phyloP scores from a whole-genome alignment of 2,113 vertebrate species.

The Cacatua alba region DNA sequence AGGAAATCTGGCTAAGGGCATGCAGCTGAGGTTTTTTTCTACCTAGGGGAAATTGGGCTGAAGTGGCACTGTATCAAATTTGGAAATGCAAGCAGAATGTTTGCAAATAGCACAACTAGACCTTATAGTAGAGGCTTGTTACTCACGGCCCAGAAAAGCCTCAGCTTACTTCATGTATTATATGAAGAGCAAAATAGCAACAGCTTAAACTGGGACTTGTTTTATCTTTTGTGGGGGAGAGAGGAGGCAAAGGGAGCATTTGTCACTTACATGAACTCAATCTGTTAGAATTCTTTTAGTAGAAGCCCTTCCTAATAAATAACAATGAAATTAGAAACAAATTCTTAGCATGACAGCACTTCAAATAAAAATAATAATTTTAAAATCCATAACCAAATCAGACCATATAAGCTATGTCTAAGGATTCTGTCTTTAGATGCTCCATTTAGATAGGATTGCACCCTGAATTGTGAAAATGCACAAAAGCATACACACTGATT shows the following conservation, averaged over 20 bases:
- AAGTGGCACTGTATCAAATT: background rate
- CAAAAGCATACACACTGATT: background rate
- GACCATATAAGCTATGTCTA: background rate
- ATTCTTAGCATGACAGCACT: background rate
- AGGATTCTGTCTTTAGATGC: background rate
- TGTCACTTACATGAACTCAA: background rate
- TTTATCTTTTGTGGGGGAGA: background rate
- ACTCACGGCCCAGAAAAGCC: background rate
- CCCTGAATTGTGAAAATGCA: background rate
- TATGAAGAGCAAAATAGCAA: background rate
- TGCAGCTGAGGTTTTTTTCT: background rate
- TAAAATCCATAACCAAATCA: background rate
- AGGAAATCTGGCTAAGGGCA: background rate
- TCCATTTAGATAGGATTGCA: background rate
- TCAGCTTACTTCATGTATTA: background rate
- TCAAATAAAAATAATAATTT: background rate
- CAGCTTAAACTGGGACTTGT: background rate
- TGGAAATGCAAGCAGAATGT: background rate
- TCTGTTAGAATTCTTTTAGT: background rate
- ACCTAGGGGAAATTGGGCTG: background rate
- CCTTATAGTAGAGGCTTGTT: background rate
- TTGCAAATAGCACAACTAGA: background rate
- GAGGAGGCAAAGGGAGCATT: background rate
- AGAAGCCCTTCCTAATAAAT: background rate
- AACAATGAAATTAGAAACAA: background rate